Evolutionary conservation across 2,888 invertebrate species (phyloP).

Genomic region (Agrochola lota): DNA sequence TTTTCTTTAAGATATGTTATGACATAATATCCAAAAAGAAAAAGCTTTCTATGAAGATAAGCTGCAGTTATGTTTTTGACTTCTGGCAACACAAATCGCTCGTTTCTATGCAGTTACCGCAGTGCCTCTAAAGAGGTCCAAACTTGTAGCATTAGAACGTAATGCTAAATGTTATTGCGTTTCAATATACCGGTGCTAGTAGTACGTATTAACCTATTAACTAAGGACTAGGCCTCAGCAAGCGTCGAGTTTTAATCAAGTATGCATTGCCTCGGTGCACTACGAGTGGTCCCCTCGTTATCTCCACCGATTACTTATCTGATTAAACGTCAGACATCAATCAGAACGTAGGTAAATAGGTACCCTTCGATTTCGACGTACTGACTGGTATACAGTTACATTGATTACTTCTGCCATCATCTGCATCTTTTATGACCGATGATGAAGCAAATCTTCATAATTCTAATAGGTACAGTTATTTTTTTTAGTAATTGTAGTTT

Average conservation of each 20-base stretch:
- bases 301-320: constrained; percentile 47
- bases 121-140: constrained; percentile 9
- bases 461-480: constrained; percentile 59
- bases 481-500: constrained; percentile 48
- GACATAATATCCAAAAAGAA: not conserved
- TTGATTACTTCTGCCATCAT: constrained; percentile 57
- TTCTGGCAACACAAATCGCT: not conserved
- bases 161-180: constrained; percentile 43
- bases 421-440: constrained; percentile 53
- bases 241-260: constrained; percentile 25
- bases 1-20: constrained; percentile 40
- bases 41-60: constrained; percentile 21
- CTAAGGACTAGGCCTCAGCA: constrained; percentile 12
- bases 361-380: constrained; percentile 47
- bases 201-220: constrained; percentile 11
- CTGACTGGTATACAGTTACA: constrained; percentile 59
- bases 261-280: constrained; percentile 25
- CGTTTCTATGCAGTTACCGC: constrained; percentile 15
- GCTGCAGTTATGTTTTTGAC: not conserved
- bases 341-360: constrained; percentile 34
- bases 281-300: constrained; percentile 19
- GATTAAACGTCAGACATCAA: constrained; percentile 34
- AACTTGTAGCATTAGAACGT: constrained; percentile 38
- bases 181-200: constrained; percentile 19
- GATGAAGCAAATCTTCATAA: constrained; percentile 65